Conservation (phyloP, 2,113 vertebrate species). For the Clarias macrocephalus region DNA sequence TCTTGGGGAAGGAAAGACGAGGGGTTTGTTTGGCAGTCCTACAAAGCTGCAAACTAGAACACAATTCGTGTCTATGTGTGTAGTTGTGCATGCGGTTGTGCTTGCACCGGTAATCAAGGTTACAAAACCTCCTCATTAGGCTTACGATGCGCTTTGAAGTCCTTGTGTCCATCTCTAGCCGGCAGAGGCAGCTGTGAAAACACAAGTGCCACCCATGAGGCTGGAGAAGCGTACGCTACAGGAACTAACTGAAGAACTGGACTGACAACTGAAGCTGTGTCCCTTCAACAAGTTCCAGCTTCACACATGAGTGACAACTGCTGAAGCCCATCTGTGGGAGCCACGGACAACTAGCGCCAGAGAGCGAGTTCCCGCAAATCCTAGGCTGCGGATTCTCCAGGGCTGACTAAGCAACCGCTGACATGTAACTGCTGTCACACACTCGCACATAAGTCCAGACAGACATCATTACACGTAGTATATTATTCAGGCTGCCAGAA, state of each 20-base stretch:
- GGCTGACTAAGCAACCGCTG: constrained; percentile 23
- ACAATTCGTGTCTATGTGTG: constrained; percentile 24
- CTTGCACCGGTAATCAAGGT: constrained; percentile 31
- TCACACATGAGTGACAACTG: constrained; percentile 39
- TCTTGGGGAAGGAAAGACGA: constrained; percentile 41
- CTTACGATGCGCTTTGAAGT: constrained; percentile 52
- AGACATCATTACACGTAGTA: constrained; percentile 29
- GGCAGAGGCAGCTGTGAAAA: constrained; percentile 73
- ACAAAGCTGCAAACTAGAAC: constrained; percentile 21
- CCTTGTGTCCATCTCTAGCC: constrained; percentile 50
- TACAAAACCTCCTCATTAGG: constrained; percentile 55
- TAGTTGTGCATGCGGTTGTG: constrained; percentile 2
- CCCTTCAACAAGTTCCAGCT: constrained; percentile 44
- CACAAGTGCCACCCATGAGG: constrained; percentile 70
- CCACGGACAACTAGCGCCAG: constrained; percentile 5
- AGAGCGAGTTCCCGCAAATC: constrained; percentile 22
- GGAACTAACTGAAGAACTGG: not conserved
- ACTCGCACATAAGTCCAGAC: constrained; percentile 9
- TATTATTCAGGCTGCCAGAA: constrained; percentile 31
- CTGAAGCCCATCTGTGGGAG: constrained; percentile 39
- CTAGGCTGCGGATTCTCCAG: not conserved
- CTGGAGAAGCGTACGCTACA: constrained; percentile 41
- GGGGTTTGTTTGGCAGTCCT: constrained; percentile 40
- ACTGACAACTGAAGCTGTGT: constrained; percentile 55
- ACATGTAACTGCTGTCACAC: constrained; percentile 31